phyloP scores from a whole-genome alignment of 1,140 invertebrate species.

The Pentalonia nigronervosa region DNA sequence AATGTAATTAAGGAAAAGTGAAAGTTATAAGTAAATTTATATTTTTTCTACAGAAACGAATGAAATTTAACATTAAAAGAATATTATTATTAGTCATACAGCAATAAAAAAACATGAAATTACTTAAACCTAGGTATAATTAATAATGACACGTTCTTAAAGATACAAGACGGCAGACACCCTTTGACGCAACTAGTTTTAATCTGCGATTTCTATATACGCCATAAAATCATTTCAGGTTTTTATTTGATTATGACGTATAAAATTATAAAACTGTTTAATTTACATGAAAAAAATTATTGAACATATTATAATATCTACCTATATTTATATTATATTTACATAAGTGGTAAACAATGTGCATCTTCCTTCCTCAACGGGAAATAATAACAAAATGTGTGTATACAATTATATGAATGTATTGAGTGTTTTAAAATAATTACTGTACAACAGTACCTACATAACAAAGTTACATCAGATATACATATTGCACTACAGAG shows the following conservation, averaged over 20 bases:
- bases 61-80: background rate
- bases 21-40: constrained; percentile 20
- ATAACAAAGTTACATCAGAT: background rate
- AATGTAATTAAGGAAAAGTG: constrained; percentile 6
- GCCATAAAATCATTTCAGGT: background rate
- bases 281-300: background rate
- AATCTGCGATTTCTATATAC: background rate
- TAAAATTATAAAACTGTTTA: background rate
- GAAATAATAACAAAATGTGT: background rate
- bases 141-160: background rate
- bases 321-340: background rate
- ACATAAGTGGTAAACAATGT: background rate
- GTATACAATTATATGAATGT: too few relatives aligned
- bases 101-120: background rate
- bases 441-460: background rate
- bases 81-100: background rate
- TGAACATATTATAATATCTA: background rate
- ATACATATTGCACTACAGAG: background rate
- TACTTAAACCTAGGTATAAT: background rate
- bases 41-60: background rate
- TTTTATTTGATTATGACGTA: background rate
- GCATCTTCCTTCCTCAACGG: background rate
- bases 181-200: background rate
- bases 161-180: background rate
- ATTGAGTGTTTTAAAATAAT: background rate